A percentile compares a stretch with the other conserved stretches of the same genome.
Evolutionary conservation across 2,113 vertebrate genomes (phyloP).

Genomic region (Plecotus auritus): DNA sequence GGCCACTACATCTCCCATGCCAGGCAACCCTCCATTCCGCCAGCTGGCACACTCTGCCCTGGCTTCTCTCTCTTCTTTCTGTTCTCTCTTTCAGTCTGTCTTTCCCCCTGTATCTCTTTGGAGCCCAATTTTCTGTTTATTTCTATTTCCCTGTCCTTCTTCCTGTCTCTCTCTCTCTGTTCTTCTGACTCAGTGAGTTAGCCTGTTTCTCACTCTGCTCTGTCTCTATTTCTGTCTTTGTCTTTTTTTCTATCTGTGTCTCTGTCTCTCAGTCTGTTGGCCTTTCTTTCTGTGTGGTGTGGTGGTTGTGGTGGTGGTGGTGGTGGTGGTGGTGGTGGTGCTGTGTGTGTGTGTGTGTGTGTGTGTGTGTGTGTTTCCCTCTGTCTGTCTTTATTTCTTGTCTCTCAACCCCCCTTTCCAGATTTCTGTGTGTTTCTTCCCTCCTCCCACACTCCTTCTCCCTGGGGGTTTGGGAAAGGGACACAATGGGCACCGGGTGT

Average conservation of each 20-base stretch:
- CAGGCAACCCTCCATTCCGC: neutral
- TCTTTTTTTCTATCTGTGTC: neutral
- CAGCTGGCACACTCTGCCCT: neutral
- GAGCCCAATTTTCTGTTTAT: neutral
- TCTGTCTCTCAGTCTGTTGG: neutral
- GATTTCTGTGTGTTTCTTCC: neutral
- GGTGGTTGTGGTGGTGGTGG: no score
- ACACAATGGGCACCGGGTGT: neutral
- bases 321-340: no score
- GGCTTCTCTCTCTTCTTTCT: neutral
- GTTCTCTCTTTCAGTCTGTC: neutral
- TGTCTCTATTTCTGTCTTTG: neutral
- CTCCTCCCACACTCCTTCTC: slow-evolving; percentile 45
- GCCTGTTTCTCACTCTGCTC: neutral
- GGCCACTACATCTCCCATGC: neutral
- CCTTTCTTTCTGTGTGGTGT: neutral
- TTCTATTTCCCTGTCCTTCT: neutral
- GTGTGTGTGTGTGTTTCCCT: neutral
- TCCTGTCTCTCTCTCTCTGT: neutral
- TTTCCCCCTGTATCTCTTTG: neutral
- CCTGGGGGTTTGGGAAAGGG: slow-evolving; percentile 51
- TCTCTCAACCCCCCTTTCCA: neutral
- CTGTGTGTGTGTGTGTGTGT: neutral
- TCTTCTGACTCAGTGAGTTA: neutral
- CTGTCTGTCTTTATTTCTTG: neutral